Evolutionary conservation across 2,113 vertebrate genomes (phyloP).

Genomic region (Oryzias melastigma): DNA sequence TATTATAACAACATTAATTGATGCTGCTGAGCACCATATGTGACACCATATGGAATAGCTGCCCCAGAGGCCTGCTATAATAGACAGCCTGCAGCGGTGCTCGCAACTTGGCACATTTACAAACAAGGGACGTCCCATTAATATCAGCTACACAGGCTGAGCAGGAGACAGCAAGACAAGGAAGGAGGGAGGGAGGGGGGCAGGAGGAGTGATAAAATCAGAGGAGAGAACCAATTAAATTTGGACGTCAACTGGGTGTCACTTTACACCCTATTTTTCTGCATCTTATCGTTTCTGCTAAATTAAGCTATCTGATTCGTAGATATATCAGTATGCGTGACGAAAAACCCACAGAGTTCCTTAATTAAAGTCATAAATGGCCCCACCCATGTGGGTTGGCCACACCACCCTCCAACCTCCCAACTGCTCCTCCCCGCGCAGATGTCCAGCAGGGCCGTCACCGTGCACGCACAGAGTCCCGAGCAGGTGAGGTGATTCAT

Average conservation of each 20-base stretch:
- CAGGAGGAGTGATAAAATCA: conserved; percentile 12
- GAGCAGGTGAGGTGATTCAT: conserved; percentile 61
- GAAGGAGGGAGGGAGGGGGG: conserved; percentile 20
- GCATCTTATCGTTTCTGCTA: background rate
- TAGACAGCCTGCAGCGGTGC: conserved; percentile 79
- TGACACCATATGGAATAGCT: conserved; percentile 78
- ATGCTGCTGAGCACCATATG: conserved; percentile 83
- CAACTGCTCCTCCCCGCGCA: conserved; percentile 59
- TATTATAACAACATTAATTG: conserved; percentile 85
- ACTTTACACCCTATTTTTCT: conserved; percentile 5
- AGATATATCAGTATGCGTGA: background rate
- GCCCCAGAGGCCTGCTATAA: conserved; percentile 78
- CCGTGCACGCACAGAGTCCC: conserved; percentile 13
- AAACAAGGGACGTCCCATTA: conserved; percentile 82
- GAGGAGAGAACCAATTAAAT: conserved; percentile 11
- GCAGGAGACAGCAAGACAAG: conserved; percentile 43
- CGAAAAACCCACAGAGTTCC: background rate
- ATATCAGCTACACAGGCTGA: conserved; percentile 68
- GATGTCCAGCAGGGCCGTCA: conserved; percentile 44
- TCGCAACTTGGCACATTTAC: conserved; percentile 81
- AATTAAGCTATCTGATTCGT: background rate
- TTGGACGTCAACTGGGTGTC: conserved; percentile 23
- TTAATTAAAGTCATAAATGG: conserved; percentile 68
- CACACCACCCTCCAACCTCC: conserved; percentile 54
- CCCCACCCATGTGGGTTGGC: conserved; percentile 48